phyloP scores from a whole-genome alignment of 1,140 invertebrate genomes.

The Rhyzopertha dominica region DNA sequence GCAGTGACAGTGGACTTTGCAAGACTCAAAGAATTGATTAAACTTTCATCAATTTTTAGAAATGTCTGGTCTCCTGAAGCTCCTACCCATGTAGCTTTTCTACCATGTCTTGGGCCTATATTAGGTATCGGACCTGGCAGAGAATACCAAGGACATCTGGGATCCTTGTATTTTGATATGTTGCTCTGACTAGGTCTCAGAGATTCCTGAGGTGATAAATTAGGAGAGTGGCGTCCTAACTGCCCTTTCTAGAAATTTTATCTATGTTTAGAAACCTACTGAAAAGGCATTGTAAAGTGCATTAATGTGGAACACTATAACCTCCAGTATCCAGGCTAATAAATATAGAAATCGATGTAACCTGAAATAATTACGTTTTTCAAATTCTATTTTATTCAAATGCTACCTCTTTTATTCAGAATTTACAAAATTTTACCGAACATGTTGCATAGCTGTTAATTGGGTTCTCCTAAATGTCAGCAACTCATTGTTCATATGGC shows the following conservation, averaged over 20 bases:
- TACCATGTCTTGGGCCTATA: conserved; percentile 68
- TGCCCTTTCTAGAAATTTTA: conserved; percentile 77
- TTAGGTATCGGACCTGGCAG: conserved; percentile 76
- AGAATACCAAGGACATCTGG: conserved; percentile 66
- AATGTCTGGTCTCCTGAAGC: conserved; percentile 95
- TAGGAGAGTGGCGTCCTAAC: conserved; percentile 62
- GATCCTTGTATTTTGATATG: conserved; percentile 34
- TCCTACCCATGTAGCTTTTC: conserved; percentile 87
- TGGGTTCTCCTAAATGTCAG: no score
- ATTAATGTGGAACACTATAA: not conserved
- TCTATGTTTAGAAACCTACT: conserved; percentile 18
- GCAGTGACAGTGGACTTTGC: conserved; percentile 82
- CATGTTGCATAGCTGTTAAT: no score
- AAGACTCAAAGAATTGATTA: conserved; percentile 85
- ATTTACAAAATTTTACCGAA: no score
- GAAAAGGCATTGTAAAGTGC: not conserved
- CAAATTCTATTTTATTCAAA: no score
- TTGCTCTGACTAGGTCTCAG: conserved; percentile 42
- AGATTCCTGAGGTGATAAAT: conserved; percentile 41
- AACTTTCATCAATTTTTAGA: conserved; percentile 85
- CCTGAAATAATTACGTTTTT: no score
- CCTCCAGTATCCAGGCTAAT: no score
- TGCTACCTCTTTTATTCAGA: no score
- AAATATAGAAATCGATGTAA: no score
- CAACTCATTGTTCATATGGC: no score